Conservation (phyloP, 2,888 invertebrate genomes). For the Spodoptera picta region DNA sequence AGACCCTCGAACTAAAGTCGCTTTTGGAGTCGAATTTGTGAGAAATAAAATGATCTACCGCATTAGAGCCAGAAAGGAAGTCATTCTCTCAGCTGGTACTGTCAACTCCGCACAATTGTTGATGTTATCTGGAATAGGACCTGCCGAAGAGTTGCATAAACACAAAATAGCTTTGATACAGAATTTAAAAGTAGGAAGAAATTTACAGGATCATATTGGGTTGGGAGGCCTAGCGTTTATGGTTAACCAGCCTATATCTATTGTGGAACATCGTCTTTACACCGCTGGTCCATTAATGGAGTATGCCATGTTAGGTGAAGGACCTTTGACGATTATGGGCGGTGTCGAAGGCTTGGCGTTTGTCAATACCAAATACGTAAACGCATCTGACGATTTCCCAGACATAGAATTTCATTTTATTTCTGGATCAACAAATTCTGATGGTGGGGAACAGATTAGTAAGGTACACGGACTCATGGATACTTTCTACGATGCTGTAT, state of each 20-base stretch:
- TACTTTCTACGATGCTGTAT: constrained; percentile 92
- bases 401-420: constrained; percentile 97
- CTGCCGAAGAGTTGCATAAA: constrained; percentile 91
- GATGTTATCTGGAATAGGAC: constrained; percentile 97
- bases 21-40: constrained; percentile 95
- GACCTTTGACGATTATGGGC: constrained; percentile 95
- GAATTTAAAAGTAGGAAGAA: constrained; percentile 94
- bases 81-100: constrained; percentile 96
- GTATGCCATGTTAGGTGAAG: constrained; percentile 94
- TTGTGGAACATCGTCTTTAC: constrained; percentile 94
- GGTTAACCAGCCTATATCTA: constrained; percentile 93
- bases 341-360: constrained; percentile 97
- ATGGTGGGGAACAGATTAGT: constrained; percentile 94
- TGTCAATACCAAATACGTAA: constrained; percentile 95
- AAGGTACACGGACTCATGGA: constrained; percentile 94
- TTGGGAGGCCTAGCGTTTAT: constrained; percentile 95
- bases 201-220: constrained; percentile 96
- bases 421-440: constrained; percentile 95
- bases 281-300: constrained; percentile 94
- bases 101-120: constrained; percentile 97
- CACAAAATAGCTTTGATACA: constrained; percentile 94
- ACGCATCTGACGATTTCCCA: constrained; percentile 94
- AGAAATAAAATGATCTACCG: constrained; percentile 92
- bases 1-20: constrained; percentile 92
- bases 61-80: constrained; percentile 94